phyloP scores from a whole-genome alignment of 2,888 invertebrate species.

The Tipula unca region DNA sequence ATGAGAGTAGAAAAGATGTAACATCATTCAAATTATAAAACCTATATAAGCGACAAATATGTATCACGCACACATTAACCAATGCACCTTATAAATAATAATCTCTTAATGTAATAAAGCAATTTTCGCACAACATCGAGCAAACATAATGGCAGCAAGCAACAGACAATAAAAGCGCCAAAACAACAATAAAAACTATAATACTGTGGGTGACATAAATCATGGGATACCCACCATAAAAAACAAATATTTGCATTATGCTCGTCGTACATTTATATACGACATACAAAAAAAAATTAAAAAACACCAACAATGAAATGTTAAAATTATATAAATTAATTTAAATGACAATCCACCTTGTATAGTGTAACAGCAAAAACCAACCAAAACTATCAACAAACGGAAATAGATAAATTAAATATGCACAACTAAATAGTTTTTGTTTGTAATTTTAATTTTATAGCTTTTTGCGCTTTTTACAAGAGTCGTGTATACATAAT shows the following conservation, averaged over 20 bases:
- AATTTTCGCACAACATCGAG: not conserved
- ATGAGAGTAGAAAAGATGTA: no score
- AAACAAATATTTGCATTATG: constrained; percentile 2
- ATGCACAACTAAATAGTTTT: not conserved
- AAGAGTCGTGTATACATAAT: not conserved
- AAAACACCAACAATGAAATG: not conserved
- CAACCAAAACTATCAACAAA: not conserved
- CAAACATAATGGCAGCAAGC: not conserved
- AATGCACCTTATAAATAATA: no score
- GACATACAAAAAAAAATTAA: not conserved
- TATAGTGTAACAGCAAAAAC: not conserved
- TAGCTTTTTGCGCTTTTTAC: not conserved
- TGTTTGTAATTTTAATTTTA: not conserved
- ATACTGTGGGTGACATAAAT: not conserved
- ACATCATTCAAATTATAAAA: no score
- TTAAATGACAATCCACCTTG: constrained; percentile 8
- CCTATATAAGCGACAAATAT: no score
- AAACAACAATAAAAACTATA: not conserved
- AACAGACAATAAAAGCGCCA: not conserved
- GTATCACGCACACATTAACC: no score
- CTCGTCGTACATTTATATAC: not conserved
- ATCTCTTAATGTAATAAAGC: not conserved
- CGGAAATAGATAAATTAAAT: not conserved
- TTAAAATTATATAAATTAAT: not conserved
- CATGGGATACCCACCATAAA: not conserved